phyloP scores from a whole-genome alignment of 2,113 vertebrate genomes.

The Puntigrus tetrazona region DNA sequence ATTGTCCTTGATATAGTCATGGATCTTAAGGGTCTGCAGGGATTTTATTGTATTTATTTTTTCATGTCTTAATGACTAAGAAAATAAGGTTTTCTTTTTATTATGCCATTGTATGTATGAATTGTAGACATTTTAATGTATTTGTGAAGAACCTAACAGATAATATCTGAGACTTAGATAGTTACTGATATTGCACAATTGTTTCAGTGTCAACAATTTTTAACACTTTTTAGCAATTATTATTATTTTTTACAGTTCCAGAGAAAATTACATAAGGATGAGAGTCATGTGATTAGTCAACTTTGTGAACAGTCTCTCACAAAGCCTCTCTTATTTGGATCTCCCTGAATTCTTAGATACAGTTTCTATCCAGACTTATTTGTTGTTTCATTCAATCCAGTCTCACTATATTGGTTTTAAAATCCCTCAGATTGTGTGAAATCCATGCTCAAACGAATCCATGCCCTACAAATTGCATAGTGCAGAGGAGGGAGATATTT shows the following conservation, averaged over 20 bases:
- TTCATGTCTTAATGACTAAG: no score
- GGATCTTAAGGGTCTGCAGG: not conserved
- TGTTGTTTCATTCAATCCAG: conserved; percentile 43
- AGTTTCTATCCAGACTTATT: conserved; percentile 13
- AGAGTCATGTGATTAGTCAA: not conserved
- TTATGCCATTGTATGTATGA: not conserved
- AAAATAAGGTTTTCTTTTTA: not conserved
- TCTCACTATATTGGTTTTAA: conserved; percentile 56
- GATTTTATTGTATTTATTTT: no score
- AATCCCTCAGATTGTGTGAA: conserved; percentile 43
- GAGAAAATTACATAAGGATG: not conserved
- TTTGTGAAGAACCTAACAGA: not conserved
- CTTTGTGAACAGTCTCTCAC: not conserved
- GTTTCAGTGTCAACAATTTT: no score
- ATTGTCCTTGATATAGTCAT: not conserved
- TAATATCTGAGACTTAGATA: not conserved
- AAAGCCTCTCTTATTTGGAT: not conserved
- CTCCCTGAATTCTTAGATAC: not conserved
- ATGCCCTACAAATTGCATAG: conserved; percentile 17
- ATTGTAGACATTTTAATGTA: not conserved
- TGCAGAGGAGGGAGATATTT: conserved; percentile 38
- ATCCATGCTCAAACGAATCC: conserved; percentile 43
- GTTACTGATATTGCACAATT: not conserved
- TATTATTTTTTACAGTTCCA: no score
- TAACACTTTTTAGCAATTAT: no score